phyloP scores from a whole-genome alignment of 2,888 invertebrate genomes.

The Macroteleia sp. region DNA sequence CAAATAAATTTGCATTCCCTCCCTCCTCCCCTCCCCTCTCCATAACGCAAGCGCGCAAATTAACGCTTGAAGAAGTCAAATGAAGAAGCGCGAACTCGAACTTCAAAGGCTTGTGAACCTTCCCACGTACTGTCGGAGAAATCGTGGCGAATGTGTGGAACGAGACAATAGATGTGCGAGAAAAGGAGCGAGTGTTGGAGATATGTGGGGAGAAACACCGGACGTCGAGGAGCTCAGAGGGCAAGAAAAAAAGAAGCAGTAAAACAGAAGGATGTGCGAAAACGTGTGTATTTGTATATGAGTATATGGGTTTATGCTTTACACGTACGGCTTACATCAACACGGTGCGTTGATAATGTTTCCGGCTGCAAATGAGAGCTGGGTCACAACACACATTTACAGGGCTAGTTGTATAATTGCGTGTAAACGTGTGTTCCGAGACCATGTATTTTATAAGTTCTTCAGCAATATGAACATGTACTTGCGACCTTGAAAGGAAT shows the following conservation, averaged over 20 bases:
- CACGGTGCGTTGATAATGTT: constrained; percentile 50
- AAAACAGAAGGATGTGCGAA: constrained; percentile 47
- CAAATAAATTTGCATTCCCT: constrained; percentile 33
- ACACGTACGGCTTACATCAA: constrained; percentile 49
- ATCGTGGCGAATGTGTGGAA: constrained; percentile 75
- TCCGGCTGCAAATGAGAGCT: constrained; percentile 59
- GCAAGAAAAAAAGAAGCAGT: constrained; percentile 51
- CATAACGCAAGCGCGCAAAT: constrained; percentile 26
- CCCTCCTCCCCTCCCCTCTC: no score
- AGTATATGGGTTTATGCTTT: constrained; percentile 35
- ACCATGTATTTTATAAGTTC: constrained; percentile 14
- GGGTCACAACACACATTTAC: constrained; percentile 48
- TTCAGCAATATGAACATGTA: constrained; percentile 8
- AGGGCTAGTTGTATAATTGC: constrained; percentile 38
- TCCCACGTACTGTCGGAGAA: constrained; percentile 82
- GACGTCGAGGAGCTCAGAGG: constrained; percentile 50
- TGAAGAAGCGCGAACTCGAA: constrained; percentile 71
- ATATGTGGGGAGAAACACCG: constrained; percentile 51
- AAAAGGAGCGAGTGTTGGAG: constrained; percentile 36
- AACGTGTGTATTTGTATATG: constrained; percentile 17
- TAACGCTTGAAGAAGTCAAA: constrained; percentile 50
- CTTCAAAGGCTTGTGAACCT: constrained; percentile 82
- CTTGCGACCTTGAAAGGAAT: constrained; percentile 38
- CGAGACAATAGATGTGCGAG: constrained; percentile 78
- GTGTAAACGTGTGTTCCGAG: constrained; percentile 30